These are phyloP conservation scores for Takifugu bimaculatus DNA, from an alignment of 2,113 vertebrate species.

Conservation along the genomic window DNA sequence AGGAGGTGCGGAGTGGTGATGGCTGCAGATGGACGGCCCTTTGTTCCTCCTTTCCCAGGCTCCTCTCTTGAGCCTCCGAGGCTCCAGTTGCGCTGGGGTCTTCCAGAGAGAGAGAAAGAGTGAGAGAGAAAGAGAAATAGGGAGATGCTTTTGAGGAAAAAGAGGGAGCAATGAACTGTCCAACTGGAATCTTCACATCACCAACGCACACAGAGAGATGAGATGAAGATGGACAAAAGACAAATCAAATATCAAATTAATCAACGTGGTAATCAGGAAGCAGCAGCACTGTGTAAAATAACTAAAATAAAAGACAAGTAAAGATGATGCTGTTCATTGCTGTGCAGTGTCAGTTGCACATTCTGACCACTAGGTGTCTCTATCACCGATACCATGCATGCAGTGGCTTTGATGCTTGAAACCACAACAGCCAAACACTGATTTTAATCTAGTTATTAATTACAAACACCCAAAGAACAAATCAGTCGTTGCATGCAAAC, in stretches of 20 bases:
- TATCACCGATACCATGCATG: conserved; percentile 41
- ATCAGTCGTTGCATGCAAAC: conserved; percentile 13
- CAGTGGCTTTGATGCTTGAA: conserved; percentile 39
- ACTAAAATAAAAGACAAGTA: not conserved
- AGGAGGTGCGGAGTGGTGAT: conserved; percentile 54
- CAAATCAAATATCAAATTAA: conserved; percentile 11
- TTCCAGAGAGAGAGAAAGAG: conserved; percentile 67
- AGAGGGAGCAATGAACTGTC: conserved; percentile 62
- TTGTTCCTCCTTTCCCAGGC: conserved; percentile 77
- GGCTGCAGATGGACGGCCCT: conserved; percentile 71
- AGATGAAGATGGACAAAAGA: conserved; percentile 16
- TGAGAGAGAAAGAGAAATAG: conserved; percentile 32
- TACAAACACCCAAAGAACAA: conserved; percentile 21
- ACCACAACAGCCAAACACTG: conserved; percentile 26
- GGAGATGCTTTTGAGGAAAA: conserved; percentile 36
- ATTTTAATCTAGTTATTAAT: conserved; percentile 48
- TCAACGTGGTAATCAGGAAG: not conserved
- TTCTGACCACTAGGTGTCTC: conserved; percentile 72
- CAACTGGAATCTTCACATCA: conserved; percentile 64
- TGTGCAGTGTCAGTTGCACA: conserved; percentile 20
- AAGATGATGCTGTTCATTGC: conserved; percentile 8
- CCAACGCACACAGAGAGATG: conserved; percentile 21
- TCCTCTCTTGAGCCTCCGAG: conserved; percentile 73
- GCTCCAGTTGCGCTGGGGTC: conserved; percentile 74
- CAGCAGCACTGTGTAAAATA: conserved; percentile 3